Base-by-base conservation (phyloP, 2,797 vertebrate genomes). In the Fistularia commersonii region DNA sequence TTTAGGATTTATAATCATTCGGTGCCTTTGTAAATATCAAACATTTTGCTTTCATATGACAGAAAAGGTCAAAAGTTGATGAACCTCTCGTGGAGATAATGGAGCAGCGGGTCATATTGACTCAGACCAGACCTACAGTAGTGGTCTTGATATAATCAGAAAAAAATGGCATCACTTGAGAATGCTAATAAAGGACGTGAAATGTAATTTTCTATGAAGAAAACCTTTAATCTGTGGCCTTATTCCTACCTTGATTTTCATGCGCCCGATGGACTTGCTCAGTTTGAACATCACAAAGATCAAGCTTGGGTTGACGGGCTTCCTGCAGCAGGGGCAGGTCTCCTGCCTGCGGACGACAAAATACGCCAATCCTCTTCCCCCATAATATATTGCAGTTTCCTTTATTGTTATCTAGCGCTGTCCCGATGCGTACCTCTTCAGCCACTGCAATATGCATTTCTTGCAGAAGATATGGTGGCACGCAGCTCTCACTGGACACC, bases 391-490 rank as follows among this genome's bases (percentile, higher is more conserved):
- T 41, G 38, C n/a, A n/a, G 11, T 15, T 32, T 9, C 23, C 23
- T 4, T 2, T 23, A 23, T 23, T 23, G 23, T 8, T 23, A 9
- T 38, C 7, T 48, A 13, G 1, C 11, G n/a, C 34, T 5, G 37
- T 8, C 38, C 33, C 1, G 23, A 23, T 56, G 40, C 8, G 23
- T 74, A 93, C 92, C 92, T 90, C 69, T 89, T 91, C 45, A 96
- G 87, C 94, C 94, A 96, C 51, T 80, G 91, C 48, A 93, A 72
- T 67, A 95, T 94, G 73, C 93, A 96, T 70, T 89, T 93, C 72
- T 93, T 92, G 87, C 93, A 96, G 86, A 94, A 95, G 68, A 93
- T 82, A 66, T 96, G 93, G 68, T 91, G 87, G 72, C 94, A 96
- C 3, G 88, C 86, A 8, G 93, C 83, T 76, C 91, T 90, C 10